Conservation (phyloP, 2,113 vertebrate genomes). For the Silurus asotus region DNA sequence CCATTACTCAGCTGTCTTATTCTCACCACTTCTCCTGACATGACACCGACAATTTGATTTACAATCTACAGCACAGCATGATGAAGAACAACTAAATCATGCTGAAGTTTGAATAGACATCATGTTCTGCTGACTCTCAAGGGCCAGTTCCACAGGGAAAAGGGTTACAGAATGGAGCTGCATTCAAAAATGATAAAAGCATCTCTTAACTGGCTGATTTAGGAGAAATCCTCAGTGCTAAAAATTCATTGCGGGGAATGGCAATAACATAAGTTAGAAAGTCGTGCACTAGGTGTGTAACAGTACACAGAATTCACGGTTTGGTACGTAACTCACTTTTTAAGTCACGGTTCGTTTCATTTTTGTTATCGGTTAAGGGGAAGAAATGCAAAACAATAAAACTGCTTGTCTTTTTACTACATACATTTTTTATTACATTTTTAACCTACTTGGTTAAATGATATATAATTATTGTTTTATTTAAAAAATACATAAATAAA, state of each 20-base stretch:
- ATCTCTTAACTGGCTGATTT: neutral
- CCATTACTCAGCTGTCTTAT: slow-evolving; percentile 16
- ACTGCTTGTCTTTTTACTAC: no score
- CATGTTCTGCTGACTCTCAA: neutral
- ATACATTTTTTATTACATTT: no score
- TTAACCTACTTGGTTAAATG: no score
- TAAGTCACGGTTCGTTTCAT: no score
- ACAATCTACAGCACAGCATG: neutral
- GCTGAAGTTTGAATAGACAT: slow-evolving; percentile 2
- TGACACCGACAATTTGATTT: slow-evolving; percentile 24
- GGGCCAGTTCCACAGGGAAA: neutral
- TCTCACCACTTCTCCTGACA: neutral
- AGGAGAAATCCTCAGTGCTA: neutral
- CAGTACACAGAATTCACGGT: no score
- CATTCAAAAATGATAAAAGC: neutral
- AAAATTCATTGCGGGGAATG: neutral
- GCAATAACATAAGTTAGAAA: neutral
- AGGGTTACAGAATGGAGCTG: neutral
- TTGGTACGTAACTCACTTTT: no score
- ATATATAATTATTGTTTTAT: no score
- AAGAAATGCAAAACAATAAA: no score
- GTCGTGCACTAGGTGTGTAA: neutral
- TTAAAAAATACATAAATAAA: no score
- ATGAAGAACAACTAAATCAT: slow-evolving; percentile 28
- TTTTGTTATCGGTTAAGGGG: no score